phyloP scores from a whole-genome alignment of 2,888 invertebrate genomes.

The Sycophila texana region DNA sequence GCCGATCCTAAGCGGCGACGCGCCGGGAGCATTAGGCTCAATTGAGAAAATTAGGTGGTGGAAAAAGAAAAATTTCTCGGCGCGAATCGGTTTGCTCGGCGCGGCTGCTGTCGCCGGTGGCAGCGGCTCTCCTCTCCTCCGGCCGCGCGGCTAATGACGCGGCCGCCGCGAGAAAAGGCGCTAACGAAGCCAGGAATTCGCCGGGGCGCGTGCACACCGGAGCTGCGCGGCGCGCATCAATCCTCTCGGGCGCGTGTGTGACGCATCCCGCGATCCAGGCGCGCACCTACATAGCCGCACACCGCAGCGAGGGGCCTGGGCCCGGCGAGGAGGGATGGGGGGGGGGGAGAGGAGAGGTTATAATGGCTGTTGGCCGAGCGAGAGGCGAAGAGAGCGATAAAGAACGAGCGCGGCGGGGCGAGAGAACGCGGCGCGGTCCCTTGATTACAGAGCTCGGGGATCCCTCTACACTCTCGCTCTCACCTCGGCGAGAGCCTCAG shows the following conservation, averaged over 20 bases:
- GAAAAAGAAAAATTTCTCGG: slow-evolving; percentile 24
- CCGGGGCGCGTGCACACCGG: slow-evolving; percentile 15
- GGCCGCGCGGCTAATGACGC: slow-evolving; percentile 14
- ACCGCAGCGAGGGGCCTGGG: not conserved
- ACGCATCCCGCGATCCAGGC: not conserved
- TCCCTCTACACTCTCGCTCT: slow-evolving; percentile 74
- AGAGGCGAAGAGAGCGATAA: slow-evolving; percentile 24
- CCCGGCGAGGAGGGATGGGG: not conserved
- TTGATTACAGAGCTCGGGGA: slow-evolving; percentile 75
- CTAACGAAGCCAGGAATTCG: slow-evolving; percentile 48
- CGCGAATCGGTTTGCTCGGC: slow-evolving; percentile 27
- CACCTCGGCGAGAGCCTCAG: slow-evolving; percentile 67
- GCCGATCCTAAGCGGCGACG: too few species aligned
- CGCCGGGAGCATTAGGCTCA: too few species aligned
- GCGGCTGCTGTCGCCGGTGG: slow-evolving; percentile 29
- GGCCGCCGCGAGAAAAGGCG: slow-evolving; percentile 24
- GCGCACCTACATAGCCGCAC: not conserved
- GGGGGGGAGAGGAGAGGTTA: slow-evolving; percentile 38
- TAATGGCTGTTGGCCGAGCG: slow-evolving; percentile 51
- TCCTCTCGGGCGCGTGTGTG: not conserved
- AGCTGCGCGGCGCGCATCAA: slow-evolving; percentile 14
- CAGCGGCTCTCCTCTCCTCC: not conserved
- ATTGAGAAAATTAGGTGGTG: slow-evolving; percentile 4
- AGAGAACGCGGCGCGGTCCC: slow-evolving; percentile 55
- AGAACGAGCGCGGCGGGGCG: slow-evolving; percentile 39